phyloP scores from a whole-genome alignment of 2,113 vertebrate species.

The Neolamprologus fasciatus region DNA sequence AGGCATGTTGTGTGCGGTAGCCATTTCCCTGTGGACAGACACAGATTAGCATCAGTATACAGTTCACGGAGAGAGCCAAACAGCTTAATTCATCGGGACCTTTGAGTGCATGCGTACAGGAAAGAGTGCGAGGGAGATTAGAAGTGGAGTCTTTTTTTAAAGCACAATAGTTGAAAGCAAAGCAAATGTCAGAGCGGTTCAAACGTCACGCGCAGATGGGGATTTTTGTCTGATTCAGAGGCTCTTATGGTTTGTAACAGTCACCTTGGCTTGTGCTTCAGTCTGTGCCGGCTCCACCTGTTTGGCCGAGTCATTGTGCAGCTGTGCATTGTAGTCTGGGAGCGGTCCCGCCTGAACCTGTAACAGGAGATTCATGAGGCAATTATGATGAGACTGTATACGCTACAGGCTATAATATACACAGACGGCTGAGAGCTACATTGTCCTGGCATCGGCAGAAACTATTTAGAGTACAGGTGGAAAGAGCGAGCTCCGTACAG shows the following conservation, averaged over 20 bases:
- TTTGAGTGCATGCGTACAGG: slow-evolving; percentile 24
- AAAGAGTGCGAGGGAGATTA: slow-evolving; percentile 14
- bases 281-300: slow-evolving; percentile 65
- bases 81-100: neutral
- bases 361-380: slow-evolving; percentile 32
- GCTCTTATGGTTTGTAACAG: neutral
- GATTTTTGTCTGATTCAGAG: neutral
- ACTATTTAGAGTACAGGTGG: neutral
- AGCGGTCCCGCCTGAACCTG: slow-evolving; percentile 67
- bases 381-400: slow-evolving; percentile 21
- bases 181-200: slow-evolving; percentile 2
- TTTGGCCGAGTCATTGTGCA: slow-evolving; percentile 64
- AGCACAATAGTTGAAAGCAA: slow-evolving; percentile 5
- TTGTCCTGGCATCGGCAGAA: neutral
- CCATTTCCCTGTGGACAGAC: slow-evolving; percentile 61
- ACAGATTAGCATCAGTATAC: slow-evolving; percentile 5
- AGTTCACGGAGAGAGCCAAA: neutral
- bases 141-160: neutral
- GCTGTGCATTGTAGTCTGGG: slow-evolving; percentile 67
- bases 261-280: slow-evolving; percentile 74
- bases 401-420: slow-evolving; percentile 3
- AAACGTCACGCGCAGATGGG: neutral
- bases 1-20: slow-evolving; percentile 65
- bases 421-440: neutral
- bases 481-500: neutral